Evolutionary conservation across 2,888 invertebrate species (phyloP).

Genomic region (Agrotis exclamationis): DNA sequence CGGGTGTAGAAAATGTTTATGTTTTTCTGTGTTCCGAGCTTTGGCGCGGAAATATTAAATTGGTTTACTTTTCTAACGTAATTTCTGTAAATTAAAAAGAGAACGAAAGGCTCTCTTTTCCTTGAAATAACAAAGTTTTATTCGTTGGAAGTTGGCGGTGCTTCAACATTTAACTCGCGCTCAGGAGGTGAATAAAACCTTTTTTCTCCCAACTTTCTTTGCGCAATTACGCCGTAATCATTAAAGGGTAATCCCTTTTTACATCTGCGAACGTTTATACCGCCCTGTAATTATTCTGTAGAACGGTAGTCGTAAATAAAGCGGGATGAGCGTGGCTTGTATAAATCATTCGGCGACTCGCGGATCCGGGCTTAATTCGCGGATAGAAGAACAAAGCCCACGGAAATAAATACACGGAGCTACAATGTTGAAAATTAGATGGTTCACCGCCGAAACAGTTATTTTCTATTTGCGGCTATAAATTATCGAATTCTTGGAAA

Average conservation of each 20-base stretch:
- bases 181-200: slow-evolving; percentile 45
- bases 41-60: slow-evolving; percentile 67
- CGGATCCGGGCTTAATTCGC: slow-evolving; percentile 85
- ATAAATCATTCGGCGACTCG: slow-evolving; percentile 88
- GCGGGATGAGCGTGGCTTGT: slow-evolving; percentile 88
- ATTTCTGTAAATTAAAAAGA: slow-evolving; percentile 52
- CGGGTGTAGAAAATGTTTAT: slow-evolving; percentile 77
- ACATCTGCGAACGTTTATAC: slow-evolving; percentile 86
- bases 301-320: slow-evolving; percentile 88
- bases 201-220: slow-evolving; percentile 69
- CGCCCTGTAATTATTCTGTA: slow-evolving; percentile 88
- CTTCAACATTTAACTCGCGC: slow-evolving; percentile 43
- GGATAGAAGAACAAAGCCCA: slow-evolving; percentile 89
- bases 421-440: slow-evolving; percentile 78
- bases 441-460: slow-evolving; percentile 72
- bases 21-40: slow-evolving; percentile 61
- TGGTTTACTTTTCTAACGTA: slow-evolving; percentile 55
- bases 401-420: slow-evolving; percentile 85
- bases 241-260: slow-evolving; percentile 87
- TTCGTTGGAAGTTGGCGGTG: slow-evolving; percentile 34
- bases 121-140: slow-evolving; percentile 26
- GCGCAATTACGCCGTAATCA: slow-evolving; percentile 81
- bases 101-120: slow-evolving; percentile 3
- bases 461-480: slow-evolving; percentile 77
- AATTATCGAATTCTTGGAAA: slow-evolving; percentile 78